Evolutionary conservation across 2,113 vertebrate species (phyloP), one percentile per base, ranked within the genome.

Genomic region (Hippocampus guttulatus): DNA sequence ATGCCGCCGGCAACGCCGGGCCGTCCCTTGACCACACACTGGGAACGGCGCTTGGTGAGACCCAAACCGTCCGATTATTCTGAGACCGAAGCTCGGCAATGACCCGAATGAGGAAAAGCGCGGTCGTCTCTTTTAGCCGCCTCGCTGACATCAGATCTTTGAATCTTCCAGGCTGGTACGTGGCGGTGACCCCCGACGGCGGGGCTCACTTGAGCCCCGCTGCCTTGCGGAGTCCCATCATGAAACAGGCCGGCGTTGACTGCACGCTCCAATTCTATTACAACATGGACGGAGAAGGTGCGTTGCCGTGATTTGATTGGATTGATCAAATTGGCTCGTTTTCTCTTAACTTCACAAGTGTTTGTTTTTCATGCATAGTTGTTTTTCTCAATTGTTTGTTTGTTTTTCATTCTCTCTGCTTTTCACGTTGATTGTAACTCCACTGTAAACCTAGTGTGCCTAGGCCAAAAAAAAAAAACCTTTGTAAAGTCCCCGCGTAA

Each of bases 251-350:
- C 75, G 88, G 90, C 51, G 3, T 78, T 33, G 74, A 75, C 47
- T 92, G 91, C 75, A 81, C 82, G 8, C 74, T 92, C 2, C 81
- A 87, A 60, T 92, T 93, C 73, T 90, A 90, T 75, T 91, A 91
- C 80, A 91, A 90, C 70, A 88, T 90, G 77, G 76, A 76, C 63
- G 90, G 91, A 74, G 75, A 86, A 0, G 89, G 91, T 93, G 27
- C 2, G 58, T 38, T 38, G 15, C 55, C 15, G 27, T 27, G 1
- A 5, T 0, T 12, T 23, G 16, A n/a, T 55, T 52, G 6, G 23
- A 14, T 58, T 58, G 8, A 55, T 55, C 23, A 27, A 58, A 58
- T 9, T 21, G 30, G 8, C 30, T 1, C 9, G 5, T 62, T 38
- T 62, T 38, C 8, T 38, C 33, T n/a, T n/a, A 1, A n/a, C 11